Percentiles rank a stretch among this genome's conserved stretches.
phyloP scores from a whole-genome alignment of 2,888 invertebrate genomes.

The Morinoia aosen region DNA sequence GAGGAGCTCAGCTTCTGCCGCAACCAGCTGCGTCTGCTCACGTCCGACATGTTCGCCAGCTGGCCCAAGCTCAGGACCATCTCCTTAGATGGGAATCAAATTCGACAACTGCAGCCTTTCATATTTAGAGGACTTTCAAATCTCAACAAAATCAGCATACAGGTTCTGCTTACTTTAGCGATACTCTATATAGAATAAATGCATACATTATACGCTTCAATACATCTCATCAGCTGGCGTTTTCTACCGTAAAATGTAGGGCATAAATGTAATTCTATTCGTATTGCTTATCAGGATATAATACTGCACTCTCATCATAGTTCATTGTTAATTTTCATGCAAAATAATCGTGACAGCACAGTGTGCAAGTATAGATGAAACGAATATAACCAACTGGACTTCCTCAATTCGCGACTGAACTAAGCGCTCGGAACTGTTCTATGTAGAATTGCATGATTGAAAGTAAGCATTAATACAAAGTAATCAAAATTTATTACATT shows the following conservation, averaged over 20 bases:
- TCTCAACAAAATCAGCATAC: constrained; percentile 63
- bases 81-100: constrained; percentile 60
- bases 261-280: no score
- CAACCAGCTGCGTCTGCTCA: constrained; percentile 58
- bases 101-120: constrained; percentile 61
- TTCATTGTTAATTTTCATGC: background rate
- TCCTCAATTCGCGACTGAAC: background rate
- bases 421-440: background rate
- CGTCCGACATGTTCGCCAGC: constrained; percentile 60
- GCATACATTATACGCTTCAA: background rate
- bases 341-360: background rate
- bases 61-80: constrained; percentile 59
- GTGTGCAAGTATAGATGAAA: background rate
- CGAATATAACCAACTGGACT: background rate
- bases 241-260: no score
- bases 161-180: constrained; percentile 49
- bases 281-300: background rate
- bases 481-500: background rate
- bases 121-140: constrained; percentile 61
- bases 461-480: background rate
- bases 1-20: constrained; percentile 63
- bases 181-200: background rate
- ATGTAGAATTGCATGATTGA: background rate
- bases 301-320: background rate
- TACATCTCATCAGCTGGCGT: background rate